Percentiles rank a stretch among this genome's conserved stretches.
These are phyloP conservation scores for Zaprionus lachaisei DNA, from an alignment of 1,140 invertebrate species.

Conservation along the genomic window DNA sequence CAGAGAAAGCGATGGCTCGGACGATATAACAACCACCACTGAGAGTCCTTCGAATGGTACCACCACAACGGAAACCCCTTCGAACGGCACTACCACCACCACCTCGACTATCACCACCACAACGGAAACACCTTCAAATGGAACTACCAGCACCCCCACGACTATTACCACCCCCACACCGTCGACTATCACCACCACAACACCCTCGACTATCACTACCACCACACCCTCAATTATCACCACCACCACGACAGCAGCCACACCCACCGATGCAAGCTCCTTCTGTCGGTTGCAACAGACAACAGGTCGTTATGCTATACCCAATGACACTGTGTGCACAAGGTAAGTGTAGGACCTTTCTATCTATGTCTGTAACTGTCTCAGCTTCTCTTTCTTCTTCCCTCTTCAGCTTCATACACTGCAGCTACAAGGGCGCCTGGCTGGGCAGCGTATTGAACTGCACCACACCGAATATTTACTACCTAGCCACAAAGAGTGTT, in stretches of 20 bases:
- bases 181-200: not conserved
- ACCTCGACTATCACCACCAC: no score
- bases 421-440: slow-evolving; percentile 35
- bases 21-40: slow-evolving; percentile 1
- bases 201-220: no score
- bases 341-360: slow-evolving; percentile 34
- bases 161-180: slow-evolving; percentile 1
- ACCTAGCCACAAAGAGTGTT: slow-evolving; percentile 5
- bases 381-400: not conserved
- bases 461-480: slow-evolving; percentile 35
- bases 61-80: not conserved
- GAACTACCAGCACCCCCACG: not conserved
- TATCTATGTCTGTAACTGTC: not conserved
- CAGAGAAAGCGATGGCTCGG: slow-evolving; percentile 5
- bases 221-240: not conserved
- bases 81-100: not conserved
- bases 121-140: not conserved
- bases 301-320: slow-evolving; percentile 56
- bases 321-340: slow-evolving; percentile 65
- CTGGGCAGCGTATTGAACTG: slow-evolving; percentile 29
- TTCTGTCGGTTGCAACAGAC: slow-evolving; percentile 21
- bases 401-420: slow-evolving; percentile 60
- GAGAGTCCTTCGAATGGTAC: not conserved
- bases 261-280: slow-evolving; percentile 7
- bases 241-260: slow-evolving; percentile 7